These are phyloP conservation scores for Xylocopa sonorina DNA, from an alignment of 1,140 invertebrate species.

Conservation along the genomic window DNA sequence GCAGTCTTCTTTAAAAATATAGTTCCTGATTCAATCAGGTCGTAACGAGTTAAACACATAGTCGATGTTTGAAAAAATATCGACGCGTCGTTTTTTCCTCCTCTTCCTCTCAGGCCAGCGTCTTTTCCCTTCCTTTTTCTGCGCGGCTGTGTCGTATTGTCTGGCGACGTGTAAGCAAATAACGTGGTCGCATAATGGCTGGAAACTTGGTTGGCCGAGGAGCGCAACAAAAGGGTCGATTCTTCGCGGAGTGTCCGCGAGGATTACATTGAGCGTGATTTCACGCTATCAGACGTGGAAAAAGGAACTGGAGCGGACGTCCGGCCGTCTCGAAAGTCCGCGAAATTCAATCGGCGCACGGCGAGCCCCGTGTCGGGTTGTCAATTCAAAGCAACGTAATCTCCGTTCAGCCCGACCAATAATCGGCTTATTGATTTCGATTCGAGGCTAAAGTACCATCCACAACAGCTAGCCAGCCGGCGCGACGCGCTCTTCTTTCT, in stretches of 20 bases:
- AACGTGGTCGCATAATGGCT: slow-evolving; percentile 18
- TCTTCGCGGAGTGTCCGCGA: slow-evolving; percentile 33
- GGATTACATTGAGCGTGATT: slow-evolving; percentile 52
- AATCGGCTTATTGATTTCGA: slow-evolving; percentile 78
- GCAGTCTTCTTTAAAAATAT: too few relatives aligned
- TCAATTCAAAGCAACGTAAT: slow-evolving; percentile 77
- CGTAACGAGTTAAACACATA: neutral
- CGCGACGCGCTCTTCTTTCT: neutral
- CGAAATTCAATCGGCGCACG: slow-evolving; percentile 67
- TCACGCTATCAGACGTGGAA: slow-evolving; percentile 51
- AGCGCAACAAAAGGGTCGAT: slow-evolving; percentile 32
- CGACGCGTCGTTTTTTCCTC: neutral
- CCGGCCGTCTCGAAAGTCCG: slow-evolving; percentile 67
- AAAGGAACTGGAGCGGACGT: slow-evolving; percentile 72
- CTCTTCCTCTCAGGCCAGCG: neutral
- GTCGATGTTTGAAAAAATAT: neutral
- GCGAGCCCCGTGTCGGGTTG: slow-evolving; percentile 65
- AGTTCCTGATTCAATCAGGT: too few relatives aligned
- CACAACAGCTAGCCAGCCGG: slow-evolving; percentile 31
- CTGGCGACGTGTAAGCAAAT: slow-evolving; percentile 19
- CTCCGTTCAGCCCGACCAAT: slow-evolving; percentile 72
- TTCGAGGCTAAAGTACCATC: slow-evolving; percentile 63
- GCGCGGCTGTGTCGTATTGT: slow-evolving; percentile 7
- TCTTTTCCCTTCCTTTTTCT: too few relatives aligned
- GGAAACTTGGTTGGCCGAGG: slow-evolving; percentile 25